Base-by-base conservation (phyloP, 92 coral and sea anemone genomes). In the Siderastrea radians region DNA sequence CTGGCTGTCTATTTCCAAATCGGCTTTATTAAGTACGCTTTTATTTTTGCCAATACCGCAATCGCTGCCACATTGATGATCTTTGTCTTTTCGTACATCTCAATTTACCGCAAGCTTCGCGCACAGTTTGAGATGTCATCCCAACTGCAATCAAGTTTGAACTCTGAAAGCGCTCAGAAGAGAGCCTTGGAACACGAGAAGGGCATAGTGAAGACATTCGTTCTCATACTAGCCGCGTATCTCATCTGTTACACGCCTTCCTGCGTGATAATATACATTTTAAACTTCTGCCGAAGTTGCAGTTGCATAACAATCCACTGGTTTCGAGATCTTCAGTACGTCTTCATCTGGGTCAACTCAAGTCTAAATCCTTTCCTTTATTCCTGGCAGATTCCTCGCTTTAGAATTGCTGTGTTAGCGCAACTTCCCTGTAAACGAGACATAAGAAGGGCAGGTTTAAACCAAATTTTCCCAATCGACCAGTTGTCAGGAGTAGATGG, bases 311-410 rank as follows among this genome's bases (percentile, higher is more conserved):
- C 92, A 26, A 77, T 93, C 44, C 96, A 95, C 64, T 95, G 96
- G 96, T 89, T 93, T 69, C 92, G 98, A 5, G 98, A 95, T 84
- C 70, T 95, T 79, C 98, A 95, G 85, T 95, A 91, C 78, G 81
- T 95, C 47, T 89, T 89, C 61, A 55, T 14, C 61, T 72, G 94
- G 85, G 48, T 93, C 44, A 95, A 95, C 82, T 93, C 95, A 60
- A 77, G 90, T 48, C 65, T 90, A 14, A 96, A 94, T 44, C 96
- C 96, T 3, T 90, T 89, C 46, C 87, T 93, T 10, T 96, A 96
- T 59, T 93, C 97, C 6, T 88, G 96, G 95, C 91, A 86, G 43
- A 87, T 93, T 59, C 93, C 91, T 5, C 80, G 87, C 50, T 78
- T 96, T 47, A 89, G 91, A 50, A 88, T 87, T 65, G 97, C 98